phyloP scores from a whole-genome alignment of 2,797 vertebrate species.

The Acanthopagrus latus region DNA sequence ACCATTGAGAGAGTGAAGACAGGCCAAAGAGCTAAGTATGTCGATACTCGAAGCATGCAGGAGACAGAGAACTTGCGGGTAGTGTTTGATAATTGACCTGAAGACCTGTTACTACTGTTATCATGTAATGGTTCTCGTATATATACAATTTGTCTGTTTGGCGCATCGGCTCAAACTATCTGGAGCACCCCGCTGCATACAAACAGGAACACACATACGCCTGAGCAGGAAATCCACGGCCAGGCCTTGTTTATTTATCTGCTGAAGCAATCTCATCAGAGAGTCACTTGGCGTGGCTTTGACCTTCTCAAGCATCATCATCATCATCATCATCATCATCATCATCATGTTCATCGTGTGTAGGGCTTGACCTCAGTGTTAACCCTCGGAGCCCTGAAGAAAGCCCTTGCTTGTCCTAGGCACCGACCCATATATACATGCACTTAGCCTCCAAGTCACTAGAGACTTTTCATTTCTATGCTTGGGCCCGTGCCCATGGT shows the following conservation, averaged over 20 bases:
- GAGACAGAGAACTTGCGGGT: conserved; percentile 13
- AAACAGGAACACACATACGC: conserved; percentile 49
- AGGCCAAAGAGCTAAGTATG: conserved; percentile 32
- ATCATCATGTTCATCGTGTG: conserved; percentile 38
- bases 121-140: conserved; percentile 27
- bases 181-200: conserved; percentile 4
- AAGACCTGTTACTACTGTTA: conserved; percentile 23
- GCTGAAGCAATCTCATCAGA: conserved; percentile 73
- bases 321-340: conserved; percentile 44
- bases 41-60: conserved; percentile 27
- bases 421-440: conserved; percentile 64
- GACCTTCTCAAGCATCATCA: conserved; percentile 48
- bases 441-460: conserved; percentile 77
- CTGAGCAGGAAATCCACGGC: conserved; percentile 68
- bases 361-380: conserved; percentile 75
- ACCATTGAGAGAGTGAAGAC: conserved; percentile 62
- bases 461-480: conserved; percentile 78
- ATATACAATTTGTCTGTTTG: conserved; percentile 33
- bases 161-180: conserved; percentile 30
- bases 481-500: conserved; percentile 63
- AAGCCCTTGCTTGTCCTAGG: conserved; percentile 72
- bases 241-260: conserved; percentile 78
- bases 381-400: conserved; percentile 75
- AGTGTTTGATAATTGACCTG: conserved; percentile 42
- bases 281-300: conserved; percentile 52